phyloP scores from a whole-genome alignment of 2,888 invertebrate genomes.

The Dascillus cervinus region DNA sequence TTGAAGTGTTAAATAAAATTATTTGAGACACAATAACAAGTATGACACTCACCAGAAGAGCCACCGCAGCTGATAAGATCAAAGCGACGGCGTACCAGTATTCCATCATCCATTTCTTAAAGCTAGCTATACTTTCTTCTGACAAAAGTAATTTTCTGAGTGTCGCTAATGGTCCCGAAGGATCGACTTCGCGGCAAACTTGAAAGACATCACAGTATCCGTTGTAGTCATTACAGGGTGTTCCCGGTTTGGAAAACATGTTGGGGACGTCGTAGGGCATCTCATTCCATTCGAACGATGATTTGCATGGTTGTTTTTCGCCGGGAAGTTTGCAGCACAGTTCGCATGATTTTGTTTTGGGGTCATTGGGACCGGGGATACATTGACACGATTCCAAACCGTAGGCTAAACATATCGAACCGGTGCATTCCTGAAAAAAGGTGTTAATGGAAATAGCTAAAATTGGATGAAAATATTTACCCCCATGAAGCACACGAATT shows the following conservation, averaged over 20 bases:
- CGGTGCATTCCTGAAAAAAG: conserved; percentile 76
- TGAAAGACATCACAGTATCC: conserved; percentile 71
- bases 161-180: conserved; percentile 85
- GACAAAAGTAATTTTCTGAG: conserved; percentile 77
- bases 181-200: conserved; percentile 86
- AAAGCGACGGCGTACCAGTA: conserved; percentile 88
- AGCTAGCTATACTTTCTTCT: conserved; percentile 83
- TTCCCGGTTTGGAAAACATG: conserved; percentile 89
- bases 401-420: conserved; percentile 95
- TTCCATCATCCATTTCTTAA: conserved; percentile 77
- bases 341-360: conserved; percentile 82
- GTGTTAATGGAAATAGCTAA: background rate
- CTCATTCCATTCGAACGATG: conserved; percentile 86
- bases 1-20: conserved; percentile 1
- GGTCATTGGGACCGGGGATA: conserved; percentile 62
- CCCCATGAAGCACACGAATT: conserved; percentile 95
- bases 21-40: conserved; percentile 1
- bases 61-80: conserved; percentile 63
- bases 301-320: conserved; percentile 72
- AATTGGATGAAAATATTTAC: conserved; percentile 47
- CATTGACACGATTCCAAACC: conserved; percentile 95
- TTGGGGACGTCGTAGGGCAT: conserved; percentile 87
- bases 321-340: conserved; percentile 86
- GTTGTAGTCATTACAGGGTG: conserved; percentile 89
- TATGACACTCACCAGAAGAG: conserved; percentile 66